Evolutionary conservation across 2,797 vertebrate species (phyloP).

Genomic region (Myiotriccus ornatus): DNA sequence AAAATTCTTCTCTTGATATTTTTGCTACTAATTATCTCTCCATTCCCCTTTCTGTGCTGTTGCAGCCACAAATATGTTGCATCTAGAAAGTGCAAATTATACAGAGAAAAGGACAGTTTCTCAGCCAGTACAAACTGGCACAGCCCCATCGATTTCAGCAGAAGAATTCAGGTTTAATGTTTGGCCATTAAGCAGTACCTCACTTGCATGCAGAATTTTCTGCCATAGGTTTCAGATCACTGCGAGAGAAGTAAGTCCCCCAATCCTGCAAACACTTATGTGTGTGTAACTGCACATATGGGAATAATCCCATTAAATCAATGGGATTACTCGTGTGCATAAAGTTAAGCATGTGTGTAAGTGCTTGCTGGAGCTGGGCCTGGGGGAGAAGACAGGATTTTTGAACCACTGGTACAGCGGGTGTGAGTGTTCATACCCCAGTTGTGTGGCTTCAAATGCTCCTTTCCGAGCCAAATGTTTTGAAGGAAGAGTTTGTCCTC

Average conservation of each 20-base stretch:
- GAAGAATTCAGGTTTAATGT: background rate
- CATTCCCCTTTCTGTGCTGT: background rate
- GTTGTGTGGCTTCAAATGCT: background rate
- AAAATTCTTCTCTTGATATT: background rate
- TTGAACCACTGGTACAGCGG: background rate
- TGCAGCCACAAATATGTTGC: background rate
- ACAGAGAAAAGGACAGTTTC: background rate
- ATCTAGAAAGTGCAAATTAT: background rate
- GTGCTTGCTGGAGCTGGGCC: conserved; percentile 44
- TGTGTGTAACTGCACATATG: conserved; percentile 50
- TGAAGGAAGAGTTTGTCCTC: background rate
- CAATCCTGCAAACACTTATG: conserved; percentile 36
- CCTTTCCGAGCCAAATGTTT: background rate
- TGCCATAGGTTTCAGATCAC: background rate
- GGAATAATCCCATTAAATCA: conserved; percentile 64
- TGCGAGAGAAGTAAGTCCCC: background rate
- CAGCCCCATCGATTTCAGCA: background rate
- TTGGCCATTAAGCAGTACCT: background rate
- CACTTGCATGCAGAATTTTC: background rate
- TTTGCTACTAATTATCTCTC: background rate
- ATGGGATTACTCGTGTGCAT: conserved; percentile 55
- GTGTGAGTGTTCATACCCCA: background rate
- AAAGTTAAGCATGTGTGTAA: conserved; percentile 62
- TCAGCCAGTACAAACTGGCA: background rate
- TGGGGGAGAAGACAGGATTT: background rate